Evolutionary conservation across 2,888 invertebrate species (phyloP).

Genomic region (Sesia bembeciformis): DNA sequence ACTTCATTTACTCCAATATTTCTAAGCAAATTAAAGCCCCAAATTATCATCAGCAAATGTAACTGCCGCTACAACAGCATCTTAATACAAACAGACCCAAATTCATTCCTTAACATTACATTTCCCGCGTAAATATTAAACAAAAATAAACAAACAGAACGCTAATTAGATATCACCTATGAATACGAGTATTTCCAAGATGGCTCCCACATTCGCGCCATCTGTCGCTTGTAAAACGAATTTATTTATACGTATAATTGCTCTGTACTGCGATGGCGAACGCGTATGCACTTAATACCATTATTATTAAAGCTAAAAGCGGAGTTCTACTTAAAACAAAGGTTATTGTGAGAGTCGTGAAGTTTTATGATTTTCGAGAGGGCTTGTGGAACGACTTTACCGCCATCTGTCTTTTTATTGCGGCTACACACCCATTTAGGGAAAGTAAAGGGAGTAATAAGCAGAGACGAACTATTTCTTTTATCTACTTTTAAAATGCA

Average conservation of each 20-base stretch:
- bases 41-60: no score
- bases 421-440: not conserved
- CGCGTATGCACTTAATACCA: conserved; percentile 66
- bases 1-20: no score
- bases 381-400: conserved; percentile 17
- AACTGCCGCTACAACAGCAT: no score
- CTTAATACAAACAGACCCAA: conserved; percentile 5
- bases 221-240: conserved; percentile 64
- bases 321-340: conserved; percentile 49
- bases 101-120: conserved; percentile 4
- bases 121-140: conserved; percentile 22
- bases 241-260: conserved; percentile 71
- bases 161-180: conserved; percentile 58
- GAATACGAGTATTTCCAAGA: conserved; percentile 46
- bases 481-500: no score
- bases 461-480: no score
- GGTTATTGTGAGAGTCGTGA: conserved; percentile 46
- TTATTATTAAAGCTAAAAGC: conserved; percentile 57
- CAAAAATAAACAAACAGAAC: conserved; percentile 39
- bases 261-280: conserved; percentile 45
- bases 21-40: no score
- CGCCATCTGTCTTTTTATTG: conserved; percentile 33
- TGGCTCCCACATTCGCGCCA: conserved; percentile 55
- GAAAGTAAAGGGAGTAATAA: no score
- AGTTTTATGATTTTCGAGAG: conserved; percentile 40